A percentile compares a stretch with the other conserved stretches of the same genome.
Evolutionary conservation across 2,888 invertebrate species (phyloP).

Genomic region (Gasteruption jaculator): DNA sequence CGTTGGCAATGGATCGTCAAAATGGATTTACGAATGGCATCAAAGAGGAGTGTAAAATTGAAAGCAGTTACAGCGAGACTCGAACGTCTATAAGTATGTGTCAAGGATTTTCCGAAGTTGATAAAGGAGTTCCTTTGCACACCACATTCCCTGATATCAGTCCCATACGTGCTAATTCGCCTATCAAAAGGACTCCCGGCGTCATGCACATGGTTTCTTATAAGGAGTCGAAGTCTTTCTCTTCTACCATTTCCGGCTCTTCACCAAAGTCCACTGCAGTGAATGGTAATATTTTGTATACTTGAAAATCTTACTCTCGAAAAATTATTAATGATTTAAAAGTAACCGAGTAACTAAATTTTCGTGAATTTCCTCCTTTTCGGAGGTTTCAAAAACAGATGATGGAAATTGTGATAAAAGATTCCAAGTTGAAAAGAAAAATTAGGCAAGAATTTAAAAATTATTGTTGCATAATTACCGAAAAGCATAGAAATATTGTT

Average conservation of each 20-base stretch:
- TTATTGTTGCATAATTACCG: too few relatives aligned
- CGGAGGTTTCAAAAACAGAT: too few relatives aligned
- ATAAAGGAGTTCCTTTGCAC: constrained; percentile 35
- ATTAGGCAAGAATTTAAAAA: too few relatives aligned
- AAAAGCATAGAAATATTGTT: too few relatives aligned
- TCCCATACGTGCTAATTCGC: constrained; percentile 33
- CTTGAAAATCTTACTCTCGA: not conserved
- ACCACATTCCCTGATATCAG: constrained; percentile 36
- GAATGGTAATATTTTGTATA: constrained; percentile 28
- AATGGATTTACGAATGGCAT: constrained; percentile 46
- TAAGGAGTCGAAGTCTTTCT: constrained; percentile 37
- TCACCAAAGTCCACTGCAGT: constrained; percentile 33
- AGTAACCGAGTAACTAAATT: constrained; percentile 1
- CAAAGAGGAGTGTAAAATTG: constrained; percentile 41
- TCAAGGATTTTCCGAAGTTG: constrained; percentile 45
- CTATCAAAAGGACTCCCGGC: constrained; percentile 29
- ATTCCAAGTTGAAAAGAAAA: too few relatives aligned
- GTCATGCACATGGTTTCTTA: constrained; percentile 33
- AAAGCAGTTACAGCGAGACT: constrained; percentile 33
- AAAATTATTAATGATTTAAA: constrained; percentile 4
- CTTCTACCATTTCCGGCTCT: constrained; percentile 34
- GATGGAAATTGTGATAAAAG: too few relatives aligned
- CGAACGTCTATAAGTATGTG: constrained; percentile 32
- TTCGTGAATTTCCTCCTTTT: not conserved
- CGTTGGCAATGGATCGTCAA: constrained; percentile 48